Evolutionary conservation across 2,888 invertebrate species (phyloP), one percentile per base, ranked within the genome.

Genomic region (Portevinia maculata): DNA sequence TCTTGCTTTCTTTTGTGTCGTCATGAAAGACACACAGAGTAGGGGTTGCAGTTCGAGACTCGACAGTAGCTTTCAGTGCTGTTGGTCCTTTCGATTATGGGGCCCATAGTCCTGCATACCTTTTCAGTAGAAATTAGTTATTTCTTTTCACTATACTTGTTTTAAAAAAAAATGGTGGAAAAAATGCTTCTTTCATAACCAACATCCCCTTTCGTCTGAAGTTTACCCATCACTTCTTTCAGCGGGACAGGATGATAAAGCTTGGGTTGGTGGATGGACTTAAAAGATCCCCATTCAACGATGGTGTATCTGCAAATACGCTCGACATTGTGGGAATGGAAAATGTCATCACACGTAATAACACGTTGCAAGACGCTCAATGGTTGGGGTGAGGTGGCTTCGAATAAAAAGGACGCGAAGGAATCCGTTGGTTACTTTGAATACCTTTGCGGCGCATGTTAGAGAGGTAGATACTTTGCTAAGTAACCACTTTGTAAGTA

Each of bases 261-360:
- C 4, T 5, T 8, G 28, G 73, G 28, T 32, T 9, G 3, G 32
- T 24, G 17, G 21, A 60, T 55, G 55, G 39, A 57, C 52, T 46
- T 41, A 19, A 48, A 44, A 30, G 41, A 57, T 78, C 24, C n/a
- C 46, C 41, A 64, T 62, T 76, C 62, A 39, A 64, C 46, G 60
- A 60, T 57, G 60, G 67, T 57, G 55, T 57, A 52, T 64, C 57
- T 57, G 39, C 24, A 32, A 75, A 55, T 65, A 52, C 55, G 57
- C 34, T 52, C 69, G 65, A 75, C 70, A 75, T 34, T 59, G 64
- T 52, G 32, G 50, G 57, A 46, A 75, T 17, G 64, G 70, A 60
- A 75, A 81, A 81, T 71, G 81, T 81, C 81, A 70, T 75, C 81
- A 81, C 81, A 81, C 79, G 37, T 81, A 75, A 81, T 75, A 81